A percentile compares a stretch with the other conserved stretches of the same genome.
Conservation (phyloP, 1,140 invertebrate genomes). For the Spodoptera frugiperda region DNA sequence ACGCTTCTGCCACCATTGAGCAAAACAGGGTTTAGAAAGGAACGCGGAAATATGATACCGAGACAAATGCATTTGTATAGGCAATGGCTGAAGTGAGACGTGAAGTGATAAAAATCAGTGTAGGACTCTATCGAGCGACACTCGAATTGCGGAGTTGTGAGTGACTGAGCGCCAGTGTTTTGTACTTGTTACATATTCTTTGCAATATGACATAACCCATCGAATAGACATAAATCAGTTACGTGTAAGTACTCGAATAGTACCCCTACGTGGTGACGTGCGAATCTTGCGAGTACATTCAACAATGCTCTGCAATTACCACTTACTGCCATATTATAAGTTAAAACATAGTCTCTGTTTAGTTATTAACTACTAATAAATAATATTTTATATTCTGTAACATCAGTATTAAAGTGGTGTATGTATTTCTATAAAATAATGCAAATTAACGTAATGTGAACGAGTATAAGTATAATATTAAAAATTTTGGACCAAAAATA, state of each 20-base stretch:
- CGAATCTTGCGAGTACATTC: constrained; percentile 73
- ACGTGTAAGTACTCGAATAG: constrained; percentile 72
- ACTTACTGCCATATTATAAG: constrained; percentile 85
- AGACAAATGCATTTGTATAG: constrained; percentile 35
- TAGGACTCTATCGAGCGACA: constrained; percentile 37
- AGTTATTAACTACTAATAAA: constrained; percentile 76
- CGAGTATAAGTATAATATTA: constrained; percentile 60
- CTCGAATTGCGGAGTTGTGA: constrained; percentile 43
- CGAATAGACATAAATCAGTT: constrained; percentile 75
- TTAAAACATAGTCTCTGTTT: constrained; percentile 79
- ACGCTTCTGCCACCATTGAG: constrained; percentile 14
- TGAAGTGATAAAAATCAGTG: constrained; percentile 32
- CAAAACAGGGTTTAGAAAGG: constrained; percentile 9
- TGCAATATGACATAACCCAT: constrained; percentile 70
- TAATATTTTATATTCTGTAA: constrained; percentile 74
- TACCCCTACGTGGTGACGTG: constrained; percentile 65
- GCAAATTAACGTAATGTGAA: constrained; percentile 71
- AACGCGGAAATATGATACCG: constrained; percentile 26
- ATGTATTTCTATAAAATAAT: constrained; percentile 74
- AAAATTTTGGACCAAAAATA: constrained; percentile 84
- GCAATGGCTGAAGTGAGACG: constrained; percentile 35
- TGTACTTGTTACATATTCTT: constrained; percentile 48
- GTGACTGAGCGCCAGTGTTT: constrained; percentile 50
- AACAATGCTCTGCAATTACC: constrained; percentile 76
- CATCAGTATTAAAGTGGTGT: constrained; percentile 84